Evolutionary conservation across 2,888 invertebrate genomes (phyloP).

Genomic region (Drosophila demipolita): DNA sequence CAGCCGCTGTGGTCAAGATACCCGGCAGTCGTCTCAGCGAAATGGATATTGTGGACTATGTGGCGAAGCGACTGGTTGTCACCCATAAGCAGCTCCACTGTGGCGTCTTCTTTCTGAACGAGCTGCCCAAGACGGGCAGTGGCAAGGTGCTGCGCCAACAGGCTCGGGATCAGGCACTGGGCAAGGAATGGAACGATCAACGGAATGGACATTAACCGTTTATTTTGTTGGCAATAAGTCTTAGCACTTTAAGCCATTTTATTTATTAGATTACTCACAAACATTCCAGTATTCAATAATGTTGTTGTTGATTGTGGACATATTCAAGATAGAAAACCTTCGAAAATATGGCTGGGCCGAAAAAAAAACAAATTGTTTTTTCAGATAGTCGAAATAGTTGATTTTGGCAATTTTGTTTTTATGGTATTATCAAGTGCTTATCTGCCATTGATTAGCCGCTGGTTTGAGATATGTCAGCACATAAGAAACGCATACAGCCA

Average conservation of each 20-base stretch:
- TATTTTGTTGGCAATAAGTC: conserved; percentile 14
- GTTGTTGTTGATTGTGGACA: background rate
- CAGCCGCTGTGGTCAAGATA: conserved; percentile 78
- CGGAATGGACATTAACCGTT: conserved; percentile 58
- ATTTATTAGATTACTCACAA: conserved; percentile 50
- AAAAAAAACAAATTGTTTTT: conserved; percentile 8
- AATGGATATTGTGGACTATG: conserved; percentile 79
- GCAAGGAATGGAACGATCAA: conserved; percentile 75
- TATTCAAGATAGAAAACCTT: conserved; percentile 11
- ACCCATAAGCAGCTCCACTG: conserved; percentile 82
- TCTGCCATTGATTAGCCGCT: conserved; percentile 50
- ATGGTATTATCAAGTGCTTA: conserved; percentile 63
- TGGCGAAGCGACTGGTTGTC: conserved; percentile 76
- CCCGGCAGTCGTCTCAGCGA: conserved; percentile 72
- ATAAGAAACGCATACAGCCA: conserved; percentile 20
- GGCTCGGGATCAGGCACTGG: conserved; percentile 78
- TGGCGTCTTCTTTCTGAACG: conserved; percentile 81
- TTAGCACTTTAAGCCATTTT: conserved; percentile 25
- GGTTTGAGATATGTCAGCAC: conserved; percentile 20
- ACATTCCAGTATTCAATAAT: conserved; percentile 45
- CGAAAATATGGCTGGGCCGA: conserved; percentile 7
- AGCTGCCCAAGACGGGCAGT: conserved; percentile 80
- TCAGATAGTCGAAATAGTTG: conserved; percentile 39
- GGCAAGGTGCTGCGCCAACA: conserved; percentile 79
- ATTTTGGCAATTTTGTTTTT: conserved; percentile 44